Percentiles rank a stretch among this genome's conserved stretches.
Conservation (phyloP, 2,888 invertebrate genomes). For the Zygogramma bicolorata region DNA sequence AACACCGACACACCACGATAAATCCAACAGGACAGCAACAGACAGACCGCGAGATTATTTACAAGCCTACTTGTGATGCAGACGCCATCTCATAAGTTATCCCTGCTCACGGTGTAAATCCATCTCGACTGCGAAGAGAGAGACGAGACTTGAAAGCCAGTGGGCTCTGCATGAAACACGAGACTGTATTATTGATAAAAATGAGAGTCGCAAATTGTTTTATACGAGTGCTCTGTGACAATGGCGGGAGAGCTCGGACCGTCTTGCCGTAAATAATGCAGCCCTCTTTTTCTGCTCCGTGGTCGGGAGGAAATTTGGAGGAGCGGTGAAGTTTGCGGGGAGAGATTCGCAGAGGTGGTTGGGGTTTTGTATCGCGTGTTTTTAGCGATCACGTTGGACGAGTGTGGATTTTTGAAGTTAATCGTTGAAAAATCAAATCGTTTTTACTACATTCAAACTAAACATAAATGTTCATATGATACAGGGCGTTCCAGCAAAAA, state of each 20-base stretch:
- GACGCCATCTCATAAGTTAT: conserved; percentile 48
- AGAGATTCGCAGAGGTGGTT: too few relatives aligned
- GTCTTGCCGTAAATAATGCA: conserved; percentile 63
- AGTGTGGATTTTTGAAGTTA: too few relatives aligned
- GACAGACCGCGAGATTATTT: conserved; percentile 45
- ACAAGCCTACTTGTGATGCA: conserved; percentile 54
- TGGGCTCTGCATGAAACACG: conserved; percentile 53
- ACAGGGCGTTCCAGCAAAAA: too few relatives aligned
- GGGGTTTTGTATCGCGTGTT: too few relatives aligned
- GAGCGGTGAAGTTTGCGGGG: neutral
- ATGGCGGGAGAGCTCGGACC: conserved; percentile 50
- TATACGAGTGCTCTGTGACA: conserved; percentile 63
- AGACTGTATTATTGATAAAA: conserved; percentile 65
- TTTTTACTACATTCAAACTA: too few relatives aligned
- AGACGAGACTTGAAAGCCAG: conserved; percentile 28
- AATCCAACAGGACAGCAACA: conserved; percentile 19
- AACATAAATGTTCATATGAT: too few relatives aligned
- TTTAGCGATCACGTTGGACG: too few relatives aligned
- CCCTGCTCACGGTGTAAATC: conserved; percentile 44
- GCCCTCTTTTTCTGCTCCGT: conserved; percentile 41
- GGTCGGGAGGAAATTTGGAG: conserved; percentile 35
- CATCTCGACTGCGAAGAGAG: conserved; percentile 39
- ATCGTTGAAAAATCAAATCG: too few relatives aligned
- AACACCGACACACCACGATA: neutral
- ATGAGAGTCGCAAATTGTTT: conserved; percentile 65